Percentiles rank a stretch among this genome's conserved stretches.
These are phyloP conservation scores for Cyphomyrmex costatus DNA, from an alignment of 1,140 invertebrate genomes.

Conservation along the genomic window DNA sequence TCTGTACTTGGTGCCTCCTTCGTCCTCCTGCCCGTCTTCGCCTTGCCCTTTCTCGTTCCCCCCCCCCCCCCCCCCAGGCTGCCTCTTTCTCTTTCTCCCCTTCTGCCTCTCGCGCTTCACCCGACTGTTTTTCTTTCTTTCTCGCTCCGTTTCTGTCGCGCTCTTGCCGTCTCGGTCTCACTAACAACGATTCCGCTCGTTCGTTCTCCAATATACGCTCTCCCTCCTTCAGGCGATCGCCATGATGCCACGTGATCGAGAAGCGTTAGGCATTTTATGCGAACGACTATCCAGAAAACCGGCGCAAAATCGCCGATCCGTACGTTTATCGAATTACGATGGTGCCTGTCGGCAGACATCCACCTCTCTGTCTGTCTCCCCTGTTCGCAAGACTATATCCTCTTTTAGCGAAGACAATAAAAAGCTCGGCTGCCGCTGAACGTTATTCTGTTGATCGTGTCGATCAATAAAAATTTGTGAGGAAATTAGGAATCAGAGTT, in stretches of 20 bases:
- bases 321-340: slow-evolving; percentile 80
- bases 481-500: neutral
- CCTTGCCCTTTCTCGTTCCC: slow-evolving; percentile 48
- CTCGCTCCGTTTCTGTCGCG: slow-evolving; percentile 63
- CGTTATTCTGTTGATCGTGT: neutral
- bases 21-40: slow-evolving; percentile 30
- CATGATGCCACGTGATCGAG: slow-evolving; percentile 69
- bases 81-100: slow-evolving; percentile 58
- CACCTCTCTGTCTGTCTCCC: slow-evolving; percentile 39
- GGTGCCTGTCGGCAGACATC: slow-evolving; percentile 48
- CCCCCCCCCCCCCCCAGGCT: slow-evolving; percentile 56
- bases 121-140: slow-evolving; percentile 62
- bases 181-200: slow-evolving; percentile 39
- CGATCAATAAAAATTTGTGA: neutral
- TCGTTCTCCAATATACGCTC: slow-evolving; percentile 50
- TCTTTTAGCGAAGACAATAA: slow-evolving; percentile 17
- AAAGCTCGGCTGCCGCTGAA: neutral
- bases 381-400: slow-evolving; percentile 9
- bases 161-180: slow-evolving; percentile 43
- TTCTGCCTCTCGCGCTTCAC: slow-evolving; percentile 70
- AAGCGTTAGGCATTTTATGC: slow-evolving; percentile 69
- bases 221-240: slow-evolving; percentile 67
- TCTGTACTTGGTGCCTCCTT: slow-evolving; percentile 49
- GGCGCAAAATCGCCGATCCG: slow-evolving; percentile 76
- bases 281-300: slow-evolving; percentile 75